These are phyloP conservation scores for Pterobdella sp. DNA, from an alignment of 2,888 invertebrate species.

Conservation along the genomic window DNA sequence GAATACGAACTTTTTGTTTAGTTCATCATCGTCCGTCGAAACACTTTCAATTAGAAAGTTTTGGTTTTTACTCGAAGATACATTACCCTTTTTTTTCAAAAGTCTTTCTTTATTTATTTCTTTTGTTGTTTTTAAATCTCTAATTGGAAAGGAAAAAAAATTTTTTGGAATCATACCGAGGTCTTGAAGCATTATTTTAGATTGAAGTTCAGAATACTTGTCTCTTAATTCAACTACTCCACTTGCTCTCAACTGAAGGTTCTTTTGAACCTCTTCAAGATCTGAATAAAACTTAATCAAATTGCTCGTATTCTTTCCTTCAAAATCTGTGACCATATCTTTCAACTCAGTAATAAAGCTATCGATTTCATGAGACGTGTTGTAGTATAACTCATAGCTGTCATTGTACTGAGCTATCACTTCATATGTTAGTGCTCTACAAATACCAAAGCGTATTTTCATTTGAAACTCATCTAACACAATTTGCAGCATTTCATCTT, in stretches of 20 bases:
- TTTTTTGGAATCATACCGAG: background rate
- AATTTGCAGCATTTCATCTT: background rate
- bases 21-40: background rate
- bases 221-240: background rate
- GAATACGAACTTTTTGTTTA: background rate
- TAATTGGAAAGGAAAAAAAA: background rate
- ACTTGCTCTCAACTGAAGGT: background rate
- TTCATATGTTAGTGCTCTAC: background rate
- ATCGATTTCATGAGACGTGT: background rate
- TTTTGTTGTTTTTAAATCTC: background rate
- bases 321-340: background rate
- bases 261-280: background rate
- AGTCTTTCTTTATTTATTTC: background rate
- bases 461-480: background rate
- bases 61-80: no score
- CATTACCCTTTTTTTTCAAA: no score
- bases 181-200: background rate
- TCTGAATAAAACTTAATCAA: no score
- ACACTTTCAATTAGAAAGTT: background rate
- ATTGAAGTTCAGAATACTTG: background rate
- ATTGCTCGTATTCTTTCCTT: no score
- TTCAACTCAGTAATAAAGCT: background rate
- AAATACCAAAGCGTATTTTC: background rate
- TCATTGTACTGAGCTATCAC: background rate
- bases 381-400: background rate